These are phyloP conservation scores for Aphodius granarius DNA, from an alignment of 2,888 invertebrate species.

Conservation along the genomic window DNA sequence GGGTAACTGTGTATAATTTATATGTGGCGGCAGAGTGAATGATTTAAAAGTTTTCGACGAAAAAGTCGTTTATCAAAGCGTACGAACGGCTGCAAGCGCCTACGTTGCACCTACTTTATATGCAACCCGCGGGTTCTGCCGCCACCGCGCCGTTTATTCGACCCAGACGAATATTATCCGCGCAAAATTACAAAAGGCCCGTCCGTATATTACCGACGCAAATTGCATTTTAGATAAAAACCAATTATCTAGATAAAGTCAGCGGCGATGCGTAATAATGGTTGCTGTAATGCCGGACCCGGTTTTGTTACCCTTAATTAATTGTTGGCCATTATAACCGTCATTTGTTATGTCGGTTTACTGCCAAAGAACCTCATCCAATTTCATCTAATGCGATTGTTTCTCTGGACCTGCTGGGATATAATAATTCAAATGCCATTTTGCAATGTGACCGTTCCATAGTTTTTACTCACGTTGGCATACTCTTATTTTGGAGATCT, in stretches of 20 bases:
- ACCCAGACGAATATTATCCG: conserved; percentile 14
- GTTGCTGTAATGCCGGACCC: background rate
- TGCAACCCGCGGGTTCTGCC: background rate
- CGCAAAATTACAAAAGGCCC: conserved; percentile 16
- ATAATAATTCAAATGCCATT: background rate
- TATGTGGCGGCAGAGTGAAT: conserved; percentile 15
- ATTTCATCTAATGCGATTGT: background rate
- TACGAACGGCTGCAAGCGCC: conserved; percentile 2
- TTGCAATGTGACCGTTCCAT: background rate
- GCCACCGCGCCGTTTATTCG: background rate
- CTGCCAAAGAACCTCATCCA: background rate
- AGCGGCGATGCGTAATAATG: conserved; percentile 13
- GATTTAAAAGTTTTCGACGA: conserved; percentile 16
- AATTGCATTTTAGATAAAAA: conserved; percentile 21
- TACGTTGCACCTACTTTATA: conserved; percentile 10
- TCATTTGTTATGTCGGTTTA: conserved; percentile 2
- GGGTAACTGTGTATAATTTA: conserved; percentile 11
- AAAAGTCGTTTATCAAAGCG: conserved; percentile 18
- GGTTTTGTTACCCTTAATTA: conserved; percentile 4
- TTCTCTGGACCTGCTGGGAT: background rate
- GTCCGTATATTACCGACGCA: conserved; percentile 16
- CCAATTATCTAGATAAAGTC: conserved; percentile 19
- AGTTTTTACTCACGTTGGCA: too few species aligned
- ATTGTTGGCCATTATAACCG: conserved; percentile 11
- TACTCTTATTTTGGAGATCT: background rate